Evolutionary conservation across 2,113 vertebrate species (phyloP), one percentile per base, ranked within the genome.

Genomic region (Hemichromis elongatus): DNA sequence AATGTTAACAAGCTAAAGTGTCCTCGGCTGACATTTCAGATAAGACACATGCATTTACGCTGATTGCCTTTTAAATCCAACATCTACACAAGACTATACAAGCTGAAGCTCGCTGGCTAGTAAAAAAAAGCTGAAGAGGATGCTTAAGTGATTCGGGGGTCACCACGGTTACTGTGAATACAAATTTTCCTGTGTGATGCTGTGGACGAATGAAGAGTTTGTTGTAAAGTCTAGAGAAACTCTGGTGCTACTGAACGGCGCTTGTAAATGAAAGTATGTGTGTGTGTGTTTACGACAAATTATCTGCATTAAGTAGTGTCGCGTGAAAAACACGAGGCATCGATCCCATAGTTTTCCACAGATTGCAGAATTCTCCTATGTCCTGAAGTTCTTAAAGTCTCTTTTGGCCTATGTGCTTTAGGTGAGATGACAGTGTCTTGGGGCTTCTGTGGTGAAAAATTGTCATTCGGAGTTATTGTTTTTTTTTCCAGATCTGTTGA

Each of bases 1-100:
- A 96, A 96, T 96, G 90, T 96, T 97, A 96, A 97, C 93, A 94
- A 96, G 95, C 95, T 95, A 90, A 90, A 93, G 95, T 94, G 87
- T 93, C 89, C 83, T 86, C 59, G 54, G 90, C 89, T 96, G 94
- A 93, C 93, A 94, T 96, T 95, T 92, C 93, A 91, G 82, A 83
- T 86, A 86, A 86, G 90, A 84, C 78, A 73, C 81, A 54, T 59
- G 10, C 83, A 52, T 80, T 83, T 80, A 85, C 79, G 84, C 82
- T 45, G 61, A 61, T 57, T 79, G 47, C 75, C 66, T 86, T 78
- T 63, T 18, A 70, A 73, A 42, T 63, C 26, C 4, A 19, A 50
- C 45, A 52, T 75, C 9, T 80, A 47, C 45, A 8, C 18, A 18
- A 7, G 52, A 21, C 35, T 79, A 21, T 33, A 21, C 18, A 28